Conservation (phyloP, 2,888 invertebrate genomes). For the Ochlodes sylvanus region DNA sequence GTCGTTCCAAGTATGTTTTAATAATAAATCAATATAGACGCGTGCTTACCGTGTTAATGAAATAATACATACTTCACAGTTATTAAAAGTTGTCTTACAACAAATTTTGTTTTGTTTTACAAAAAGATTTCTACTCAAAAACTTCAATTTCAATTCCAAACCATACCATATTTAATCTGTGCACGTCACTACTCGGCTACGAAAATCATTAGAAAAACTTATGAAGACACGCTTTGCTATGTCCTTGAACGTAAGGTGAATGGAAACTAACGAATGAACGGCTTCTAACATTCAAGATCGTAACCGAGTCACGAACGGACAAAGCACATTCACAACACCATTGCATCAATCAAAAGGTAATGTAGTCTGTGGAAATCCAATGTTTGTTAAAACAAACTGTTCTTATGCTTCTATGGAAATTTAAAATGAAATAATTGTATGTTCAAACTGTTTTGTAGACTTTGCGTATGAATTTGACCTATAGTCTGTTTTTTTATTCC, state of each 20-base stretch:
- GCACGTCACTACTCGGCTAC: constrained; percentile 31
- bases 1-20: too few species aligned
- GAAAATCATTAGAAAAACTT: constrained; percentile 18
- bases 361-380: constrained; percentile 32
- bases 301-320: constrained; percentile 21
- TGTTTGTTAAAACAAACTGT: too few species aligned
- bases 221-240: constrained; percentile 15
- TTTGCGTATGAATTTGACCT: too few species aligned
- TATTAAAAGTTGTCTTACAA: too few species aligned
- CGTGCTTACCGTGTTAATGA: too few species aligned
- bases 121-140: background rate
- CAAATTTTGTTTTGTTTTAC: too few species aligned
- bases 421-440: too few species aligned
- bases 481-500: too few species aligned
- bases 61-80: too few species aligned
- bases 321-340: constrained; percentile 30
- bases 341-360: constrained; percentile 23
- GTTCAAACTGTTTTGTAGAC: too few species aligned
- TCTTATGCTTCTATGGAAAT: too few species aligned
- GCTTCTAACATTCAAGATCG: constrained; percentile 8
- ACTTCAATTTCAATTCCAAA: constrained; percentile 20
- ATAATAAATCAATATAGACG: too few species aligned
- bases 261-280: constrained; percentile 11
- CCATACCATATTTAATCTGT: constrained; percentile 21
- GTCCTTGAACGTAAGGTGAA: constrained; percentile 19